These are phyloP conservation scores for Microdon myrmicae DNA, from an alignment of 2,888 invertebrate genomes.

Conservation along the genomic window DNA sequence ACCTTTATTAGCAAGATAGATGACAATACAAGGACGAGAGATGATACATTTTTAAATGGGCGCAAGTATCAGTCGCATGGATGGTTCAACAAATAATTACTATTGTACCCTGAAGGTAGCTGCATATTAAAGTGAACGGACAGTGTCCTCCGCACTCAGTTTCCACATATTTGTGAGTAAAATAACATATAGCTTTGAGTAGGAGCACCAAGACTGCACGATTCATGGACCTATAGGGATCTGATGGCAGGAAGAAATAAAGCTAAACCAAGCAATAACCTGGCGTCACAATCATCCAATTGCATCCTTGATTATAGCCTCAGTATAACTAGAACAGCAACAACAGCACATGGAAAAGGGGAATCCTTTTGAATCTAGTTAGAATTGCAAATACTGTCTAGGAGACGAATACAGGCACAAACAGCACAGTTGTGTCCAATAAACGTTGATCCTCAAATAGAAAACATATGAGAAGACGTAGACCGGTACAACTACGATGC, in stretches of 20 bases:
- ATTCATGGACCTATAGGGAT: constrained; percentile 16
- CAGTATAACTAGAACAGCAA: neutral
- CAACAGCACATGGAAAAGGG: constrained; percentile 12
- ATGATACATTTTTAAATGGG: too few species aligned
- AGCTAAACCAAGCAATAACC: constrained; percentile 40
- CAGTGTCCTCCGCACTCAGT: neutral
- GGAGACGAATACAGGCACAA: constrained; percentile 25
- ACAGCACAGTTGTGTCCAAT: constrained; percentile 33
- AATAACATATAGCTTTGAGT: constrained; percentile 31
- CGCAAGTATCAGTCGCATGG: too few species aligned
- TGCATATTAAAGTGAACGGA: constrained; percentile 40
- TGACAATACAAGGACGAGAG: too few species aligned
- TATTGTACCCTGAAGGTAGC: constrained; percentile 45
- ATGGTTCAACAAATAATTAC: too few species aligned
- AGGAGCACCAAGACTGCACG: constrained; percentile 22
- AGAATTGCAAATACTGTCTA: constrained; percentile 47
- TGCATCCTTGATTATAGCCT: too few species aligned
- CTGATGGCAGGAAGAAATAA: constrained; percentile 40
- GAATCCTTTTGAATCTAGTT: constrained; percentile 36
- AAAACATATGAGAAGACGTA: constrained; percentile 21
- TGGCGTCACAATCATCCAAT: constrained; percentile 23
- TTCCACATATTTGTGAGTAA: constrained; percentile 2
- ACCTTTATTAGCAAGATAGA: too few species aligned
- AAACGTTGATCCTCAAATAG: constrained; percentile 14
- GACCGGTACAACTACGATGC: constrained; percentile 15